Conservation (phyloP, 2,888 invertebrate genomes). For the Phortica okadai region DNA sequence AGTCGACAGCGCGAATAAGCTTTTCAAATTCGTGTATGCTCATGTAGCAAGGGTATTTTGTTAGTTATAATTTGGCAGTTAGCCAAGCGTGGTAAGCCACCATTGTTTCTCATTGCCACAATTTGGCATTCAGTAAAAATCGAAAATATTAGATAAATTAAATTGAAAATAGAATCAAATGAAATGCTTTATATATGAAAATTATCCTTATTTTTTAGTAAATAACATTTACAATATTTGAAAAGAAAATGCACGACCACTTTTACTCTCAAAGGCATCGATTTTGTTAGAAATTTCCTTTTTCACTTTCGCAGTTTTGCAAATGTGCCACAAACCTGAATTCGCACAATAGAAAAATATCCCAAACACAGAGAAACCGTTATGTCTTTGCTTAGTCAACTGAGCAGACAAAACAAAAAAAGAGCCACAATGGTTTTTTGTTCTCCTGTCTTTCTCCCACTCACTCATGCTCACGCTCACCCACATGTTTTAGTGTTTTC, state of each 20-base stretch:
- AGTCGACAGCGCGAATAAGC: not conserved
- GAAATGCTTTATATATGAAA: too few relatives aligned
- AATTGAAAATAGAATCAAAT: too few relatives aligned
- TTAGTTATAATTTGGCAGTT: not conserved
- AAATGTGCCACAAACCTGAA: not conserved
- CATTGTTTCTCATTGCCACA: too few relatives aligned
- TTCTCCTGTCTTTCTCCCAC: too few relatives aligned
- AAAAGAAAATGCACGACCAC: not conserved
- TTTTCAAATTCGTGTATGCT: not conserved
- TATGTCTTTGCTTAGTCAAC: not conserved
- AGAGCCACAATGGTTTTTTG: too few relatives aligned
- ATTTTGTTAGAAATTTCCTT: not conserved
- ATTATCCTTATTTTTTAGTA: too few relatives aligned
- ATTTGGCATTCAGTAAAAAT: too few relatives aligned
- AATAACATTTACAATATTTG: too few relatives aligned
- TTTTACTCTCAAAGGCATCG: constrained; percentile 22
- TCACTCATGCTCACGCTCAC: not conserved
- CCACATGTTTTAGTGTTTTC: not conserved
- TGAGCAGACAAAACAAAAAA: too few relatives aligned
- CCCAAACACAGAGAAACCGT: constrained; percentile 1
- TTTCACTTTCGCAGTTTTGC: not conserved
- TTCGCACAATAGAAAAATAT: not conserved
- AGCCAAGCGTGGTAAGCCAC: not conserved
- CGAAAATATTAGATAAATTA: too few relatives aligned
- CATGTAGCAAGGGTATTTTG: not conserved